These are phyloP conservation scores for Enteromius treurensis DNA, from an alignment of 2,797 vertebrate genomes.

Conservation along the genomic window DNA sequence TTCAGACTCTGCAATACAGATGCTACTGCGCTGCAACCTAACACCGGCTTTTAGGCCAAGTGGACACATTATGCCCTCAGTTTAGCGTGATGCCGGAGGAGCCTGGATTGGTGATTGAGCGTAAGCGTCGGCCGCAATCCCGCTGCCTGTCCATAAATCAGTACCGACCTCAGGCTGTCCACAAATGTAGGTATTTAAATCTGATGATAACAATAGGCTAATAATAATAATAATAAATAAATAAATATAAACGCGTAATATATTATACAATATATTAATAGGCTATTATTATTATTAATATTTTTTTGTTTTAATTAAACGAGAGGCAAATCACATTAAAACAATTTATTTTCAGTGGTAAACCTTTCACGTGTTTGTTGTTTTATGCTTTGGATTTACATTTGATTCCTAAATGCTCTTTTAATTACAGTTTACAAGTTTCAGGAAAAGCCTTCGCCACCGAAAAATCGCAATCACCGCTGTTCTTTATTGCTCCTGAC, in stretches of 20 bases:
- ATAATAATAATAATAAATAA: background rate
- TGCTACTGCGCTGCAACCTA: conserved; percentile 72
- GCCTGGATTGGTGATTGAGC: conserved; percentile 24
- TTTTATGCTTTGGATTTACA: background rate
- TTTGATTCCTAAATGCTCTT: background rate
- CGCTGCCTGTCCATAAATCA: conserved; percentile 24
- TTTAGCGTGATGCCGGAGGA: conserved; percentile 22
- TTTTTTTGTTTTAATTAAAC: background rate
- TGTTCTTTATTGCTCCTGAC: background rate
- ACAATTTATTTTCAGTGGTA: background rate
- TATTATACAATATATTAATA: background rate
- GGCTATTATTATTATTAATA: background rate
- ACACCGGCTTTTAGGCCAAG: conserved; percentile 71
- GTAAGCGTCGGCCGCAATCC: conserved; percentile 12
- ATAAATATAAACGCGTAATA: background rate
- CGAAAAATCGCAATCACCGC: background rate
- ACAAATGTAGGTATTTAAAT: background rate
- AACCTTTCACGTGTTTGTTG: background rate
- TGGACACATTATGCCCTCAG: conserved; percentile 42
- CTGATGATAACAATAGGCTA: background rate
- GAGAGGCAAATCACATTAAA: background rate
- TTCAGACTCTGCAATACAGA: conserved; percentile 56
- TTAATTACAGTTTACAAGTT: background rate
- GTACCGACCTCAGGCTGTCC: background rate
- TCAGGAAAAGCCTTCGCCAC: background rate